phyloP scores from a whole-genome alignment of 1,140 invertebrate genomes.

The Drosophila leontia region DNA sequence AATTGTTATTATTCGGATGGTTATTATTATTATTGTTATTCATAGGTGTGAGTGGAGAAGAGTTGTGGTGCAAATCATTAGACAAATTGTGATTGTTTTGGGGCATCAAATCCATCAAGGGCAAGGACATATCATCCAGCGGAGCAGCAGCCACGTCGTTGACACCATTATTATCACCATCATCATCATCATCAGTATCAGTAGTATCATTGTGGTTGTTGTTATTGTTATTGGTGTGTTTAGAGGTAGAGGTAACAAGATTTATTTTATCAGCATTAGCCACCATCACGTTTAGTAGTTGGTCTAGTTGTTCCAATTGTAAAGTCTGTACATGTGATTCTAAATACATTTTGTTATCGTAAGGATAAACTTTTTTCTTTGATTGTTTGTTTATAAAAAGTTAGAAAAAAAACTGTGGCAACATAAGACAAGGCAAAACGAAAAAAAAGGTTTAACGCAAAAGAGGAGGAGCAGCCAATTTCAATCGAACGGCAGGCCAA shows the following conservation, averaged over 20 bases:
- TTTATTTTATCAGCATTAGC: slow-evolving; percentile 85
- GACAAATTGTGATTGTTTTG: slow-evolving; percentile 50
- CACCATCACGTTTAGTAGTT: slow-evolving; percentile 85
- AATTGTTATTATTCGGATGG: slow-evolving; percentile 47
- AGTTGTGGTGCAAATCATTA: slow-evolving; percentile 59
- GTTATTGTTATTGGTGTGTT: slow-evolving; percentile 53
- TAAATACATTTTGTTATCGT: slow-evolving; percentile 85
- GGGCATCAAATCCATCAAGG: slow-evolving; percentile 55
- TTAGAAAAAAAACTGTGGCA: slow-evolving; percentile 33
- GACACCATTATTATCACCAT: slow-evolving; percentile 37
- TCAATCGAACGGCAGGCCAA: slow-evolving; percentile 85
- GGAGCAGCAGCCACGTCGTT: slow-evolving; percentile 28
- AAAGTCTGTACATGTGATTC: slow-evolving; percentile 88
- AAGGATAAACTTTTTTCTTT: slow-evolving; percentile 70
- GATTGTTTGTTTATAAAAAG: slow-evolving; percentile 42
- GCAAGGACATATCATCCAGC: slow-evolving; percentile 47
- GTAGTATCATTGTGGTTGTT: slow-evolving; percentile 7
- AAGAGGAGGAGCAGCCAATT: slow-evolving; percentile 46
- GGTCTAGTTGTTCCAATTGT: slow-evolving; percentile 88
- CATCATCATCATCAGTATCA: slow-evolving; percentile 16
- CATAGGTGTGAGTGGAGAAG: slow-evolving; percentile 54
- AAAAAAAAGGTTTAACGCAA: slow-evolving; percentile 36
- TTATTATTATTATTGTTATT: slow-evolving; percentile 48
- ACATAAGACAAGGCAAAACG: slow-evolving; percentile 34
- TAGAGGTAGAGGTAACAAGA: slow-evolving; percentile 85